These are phyloP conservation scores for Bubalus kerabau DNA, from an alignment of 2,113 vertebrate genomes.

Conservation along the genomic window DNA sequence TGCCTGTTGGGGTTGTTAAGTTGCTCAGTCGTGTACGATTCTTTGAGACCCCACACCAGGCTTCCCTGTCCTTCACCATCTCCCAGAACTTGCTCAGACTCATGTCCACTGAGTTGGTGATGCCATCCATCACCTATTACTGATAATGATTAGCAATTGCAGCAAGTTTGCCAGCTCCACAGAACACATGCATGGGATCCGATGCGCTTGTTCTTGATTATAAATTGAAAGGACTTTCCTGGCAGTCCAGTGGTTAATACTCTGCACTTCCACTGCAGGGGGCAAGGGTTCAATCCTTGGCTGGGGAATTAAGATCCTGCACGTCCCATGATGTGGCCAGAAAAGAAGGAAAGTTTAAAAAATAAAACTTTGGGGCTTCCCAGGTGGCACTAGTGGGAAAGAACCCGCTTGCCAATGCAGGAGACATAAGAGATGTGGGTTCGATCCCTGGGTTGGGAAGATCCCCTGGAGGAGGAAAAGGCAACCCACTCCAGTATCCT, in stretches of 20 bases:
- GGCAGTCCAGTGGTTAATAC: neutral
- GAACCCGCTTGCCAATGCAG: neutral
- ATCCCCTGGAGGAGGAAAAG: neutral
- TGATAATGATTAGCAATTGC: fast-evolving
- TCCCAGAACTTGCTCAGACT: neutral
- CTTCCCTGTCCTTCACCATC: neutral
- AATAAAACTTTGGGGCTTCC: neutral
- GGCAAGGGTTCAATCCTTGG: neutral
- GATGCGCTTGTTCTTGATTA: no score
- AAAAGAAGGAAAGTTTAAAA: neutral
- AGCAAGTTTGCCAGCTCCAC: fast-evolving
- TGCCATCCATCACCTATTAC: fast-evolving
- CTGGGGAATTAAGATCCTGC: neutral
- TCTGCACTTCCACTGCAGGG: neutral
- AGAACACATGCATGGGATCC: fast-evolving
- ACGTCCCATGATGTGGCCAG: neutral
- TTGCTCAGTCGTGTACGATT: neutral
- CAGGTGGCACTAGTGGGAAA: neutral
- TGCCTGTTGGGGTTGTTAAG: neutral
- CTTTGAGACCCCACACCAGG: neutral
- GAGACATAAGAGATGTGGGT: neutral
- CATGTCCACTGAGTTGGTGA: neutral
- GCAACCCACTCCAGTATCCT: neutral
- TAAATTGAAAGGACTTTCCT: neutral
- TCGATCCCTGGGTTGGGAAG: neutral